Conservation (phyloP, 2,797 vertebrate genomes). For the Sphenopsis melanotis region DNA sequence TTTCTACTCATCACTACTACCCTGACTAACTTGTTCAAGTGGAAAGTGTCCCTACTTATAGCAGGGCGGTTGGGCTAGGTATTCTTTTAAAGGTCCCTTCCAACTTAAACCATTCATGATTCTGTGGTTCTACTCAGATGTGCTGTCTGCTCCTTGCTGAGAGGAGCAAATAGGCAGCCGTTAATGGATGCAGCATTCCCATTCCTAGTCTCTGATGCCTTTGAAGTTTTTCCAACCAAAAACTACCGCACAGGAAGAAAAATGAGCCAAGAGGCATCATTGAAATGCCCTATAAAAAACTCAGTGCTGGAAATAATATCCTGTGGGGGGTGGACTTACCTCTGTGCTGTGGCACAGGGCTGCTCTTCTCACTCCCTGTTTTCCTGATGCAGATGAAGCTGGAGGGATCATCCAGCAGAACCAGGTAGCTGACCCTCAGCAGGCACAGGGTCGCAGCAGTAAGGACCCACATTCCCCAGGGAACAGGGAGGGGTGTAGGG, state of each 20-base stretch:
- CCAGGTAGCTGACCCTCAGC: not conserved
- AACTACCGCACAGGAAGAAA: not conserved
- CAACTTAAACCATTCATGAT: not conserved
- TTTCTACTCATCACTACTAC: not conserved
- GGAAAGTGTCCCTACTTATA: not conserved
- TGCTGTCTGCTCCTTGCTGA: not conserved
- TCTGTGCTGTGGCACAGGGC: not conserved
- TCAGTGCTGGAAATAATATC: not conserved
- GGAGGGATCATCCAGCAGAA: not conserved
- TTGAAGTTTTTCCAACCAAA: not conserved
- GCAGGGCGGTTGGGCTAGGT: not conserved
- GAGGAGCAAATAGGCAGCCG: not conserved
- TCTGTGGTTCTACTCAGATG: not conserved
- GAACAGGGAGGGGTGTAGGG: not conserved
- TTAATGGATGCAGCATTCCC: not conserved
- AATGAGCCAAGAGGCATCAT: not conserved
- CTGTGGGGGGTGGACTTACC: not conserved
- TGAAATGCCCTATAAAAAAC: not conserved
- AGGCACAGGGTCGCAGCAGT: accelerated
- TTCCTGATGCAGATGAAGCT: not conserved
- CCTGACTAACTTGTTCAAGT: not conserved
- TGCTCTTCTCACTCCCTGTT: not conserved
- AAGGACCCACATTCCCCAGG: not conserved
- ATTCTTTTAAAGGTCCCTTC: not conserved
- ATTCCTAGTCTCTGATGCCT: not conserved